phyloP scores from a whole-genome alignment of 2,113 vertebrate species.

The Poecilia latipinna region DNA sequence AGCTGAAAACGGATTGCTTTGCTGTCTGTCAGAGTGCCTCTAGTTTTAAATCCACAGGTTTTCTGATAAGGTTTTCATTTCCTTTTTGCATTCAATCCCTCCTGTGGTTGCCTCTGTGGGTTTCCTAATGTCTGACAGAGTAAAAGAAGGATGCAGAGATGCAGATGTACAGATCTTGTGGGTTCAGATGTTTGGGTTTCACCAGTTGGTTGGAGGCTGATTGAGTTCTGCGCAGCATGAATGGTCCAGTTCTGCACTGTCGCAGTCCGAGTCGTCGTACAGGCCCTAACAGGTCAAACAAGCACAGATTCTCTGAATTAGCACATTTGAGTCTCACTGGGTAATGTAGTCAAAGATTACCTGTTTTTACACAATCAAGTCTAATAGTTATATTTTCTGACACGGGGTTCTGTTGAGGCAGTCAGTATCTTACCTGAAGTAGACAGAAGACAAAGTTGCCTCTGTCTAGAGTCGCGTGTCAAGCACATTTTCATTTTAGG shows the following conservation, averaged over 20 bases:
- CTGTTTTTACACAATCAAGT: too few relatives aligned
- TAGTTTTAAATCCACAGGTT: conserved; percentile 14
- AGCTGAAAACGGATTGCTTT: conserved; percentile 2
- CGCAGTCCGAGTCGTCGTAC: conserved; percentile 92
- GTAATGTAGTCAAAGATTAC: neutral
- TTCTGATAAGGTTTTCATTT: conserved; percentile 13
- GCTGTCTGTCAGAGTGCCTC: neutral
- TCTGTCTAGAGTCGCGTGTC: too few relatives aligned
- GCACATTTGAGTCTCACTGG: neutral
- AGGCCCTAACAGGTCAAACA: conserved; percentile 71
- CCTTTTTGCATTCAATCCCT: conserved; percentile 8
- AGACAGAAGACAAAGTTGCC: neutral
- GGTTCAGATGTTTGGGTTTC: conserved; percentile 52
- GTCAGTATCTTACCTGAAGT: too few relatives aligned
- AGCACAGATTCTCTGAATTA: conserved; percentile 6
- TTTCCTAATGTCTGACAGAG: neutral
- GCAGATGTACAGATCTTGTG: conserved; percentile 9
- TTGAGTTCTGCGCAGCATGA: conserved; percentile 85
- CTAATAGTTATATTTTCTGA: neutral
- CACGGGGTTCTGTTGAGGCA: neutral
- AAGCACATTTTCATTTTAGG: too few relatives aligned
- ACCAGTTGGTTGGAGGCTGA: conserved; percentile 82
- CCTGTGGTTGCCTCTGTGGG: conserved; percentile 11
- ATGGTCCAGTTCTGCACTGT: conserved; percentile 90
- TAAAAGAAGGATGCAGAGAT: conserved; percentile 21